These are phyloP conservation scores for Pteruthius melanotis DNA, from an alignment of 2,113 vertebrate genomes.

Conservation along the genomic window DNA sequence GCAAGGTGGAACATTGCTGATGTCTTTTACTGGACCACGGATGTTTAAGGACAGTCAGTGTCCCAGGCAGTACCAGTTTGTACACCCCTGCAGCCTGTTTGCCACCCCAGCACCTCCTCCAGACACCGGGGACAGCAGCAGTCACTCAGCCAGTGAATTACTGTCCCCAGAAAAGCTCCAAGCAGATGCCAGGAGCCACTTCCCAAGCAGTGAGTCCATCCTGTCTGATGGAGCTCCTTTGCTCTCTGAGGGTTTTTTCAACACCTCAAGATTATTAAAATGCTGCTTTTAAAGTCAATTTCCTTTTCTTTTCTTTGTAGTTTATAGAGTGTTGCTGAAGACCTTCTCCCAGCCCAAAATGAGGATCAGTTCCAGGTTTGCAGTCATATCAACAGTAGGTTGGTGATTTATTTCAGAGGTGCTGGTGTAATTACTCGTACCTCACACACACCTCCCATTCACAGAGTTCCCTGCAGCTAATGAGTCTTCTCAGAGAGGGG, in stretches of 20 bases:
- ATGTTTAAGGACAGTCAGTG: accelerated
- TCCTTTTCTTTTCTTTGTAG: constrained; percentile 53
- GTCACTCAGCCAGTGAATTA: background rate
- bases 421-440: background rate
- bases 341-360: constrained; percentile 16
- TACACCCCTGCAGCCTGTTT: background rate
- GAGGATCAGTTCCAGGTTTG: constrained; percentile 33
- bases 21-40: accelerated
- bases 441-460: background rate
- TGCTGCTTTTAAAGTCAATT: constrained; percentile 35
- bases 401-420: constrained; percentile 9
- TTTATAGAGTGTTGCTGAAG: constrained; percentile 45
- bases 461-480: background rate
- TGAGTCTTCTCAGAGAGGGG: background rate
- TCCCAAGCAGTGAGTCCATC: background rate
- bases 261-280: constrained; percentile 34
- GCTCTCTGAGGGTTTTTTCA: constrained; percentile 21
- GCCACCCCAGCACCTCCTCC: background rate
- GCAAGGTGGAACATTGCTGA: background rate
- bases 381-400: background rate
- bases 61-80: background rate
- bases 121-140: background rate
- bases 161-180: background rate
- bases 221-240: background rate
- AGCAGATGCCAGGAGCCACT: background rate